Evolutionary conservation across 2,888 invertebrate genomes (phyloP).

Genomic region (Spisula solida): DNA sequence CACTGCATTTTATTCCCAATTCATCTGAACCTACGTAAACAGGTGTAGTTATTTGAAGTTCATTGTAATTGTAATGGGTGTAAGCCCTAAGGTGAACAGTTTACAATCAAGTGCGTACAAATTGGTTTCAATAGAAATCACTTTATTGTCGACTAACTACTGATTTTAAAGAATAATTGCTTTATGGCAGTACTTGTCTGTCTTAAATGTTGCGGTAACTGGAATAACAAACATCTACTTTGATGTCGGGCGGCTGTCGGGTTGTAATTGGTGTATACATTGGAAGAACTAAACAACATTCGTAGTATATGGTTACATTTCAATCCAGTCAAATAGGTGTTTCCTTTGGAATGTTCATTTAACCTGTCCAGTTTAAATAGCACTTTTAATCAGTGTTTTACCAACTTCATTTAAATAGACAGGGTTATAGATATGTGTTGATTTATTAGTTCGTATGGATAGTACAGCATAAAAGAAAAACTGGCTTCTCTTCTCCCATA

Average conservation of each 20-base stretch:
- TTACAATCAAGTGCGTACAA: constrained; percentile 42
- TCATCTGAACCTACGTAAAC: constrained; percentile 23
- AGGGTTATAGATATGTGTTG: too few species aligned
- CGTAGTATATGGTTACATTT: neutral
- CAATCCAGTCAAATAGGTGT: neutral
- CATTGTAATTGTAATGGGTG: constrained; percentile 25
- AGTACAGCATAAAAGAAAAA: too few species aligned
- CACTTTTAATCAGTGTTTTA: too few species aligned
- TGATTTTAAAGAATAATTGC: constrained; percentile 41
- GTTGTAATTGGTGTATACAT: constrained; percentile 34
- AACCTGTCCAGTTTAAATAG: too few species aligned
- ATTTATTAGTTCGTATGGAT: too few species aligned
- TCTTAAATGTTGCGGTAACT: constrained; percentile 33
- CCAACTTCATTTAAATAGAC: too few species aligned
- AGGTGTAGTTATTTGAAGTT: constrained; percentile 31
- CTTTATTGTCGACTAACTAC: constrained; percentile 40
- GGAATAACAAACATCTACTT: constrained; percentile 40
- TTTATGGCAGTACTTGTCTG: constrained; percentile 17
- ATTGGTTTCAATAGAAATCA: constrained; percentile 46
- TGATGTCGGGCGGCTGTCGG: constrained; percentile 34
- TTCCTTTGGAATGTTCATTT: neutral
- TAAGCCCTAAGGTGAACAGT: constrained; percentile 32
- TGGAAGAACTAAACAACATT: constrained; percentile 10
- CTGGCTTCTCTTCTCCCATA: too few species aligned
- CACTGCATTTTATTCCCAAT: constrained; percentile 31